Conservation (phyloP, 2,797 vertebrate genomes). For the Margarornis squamiger region DNA sequence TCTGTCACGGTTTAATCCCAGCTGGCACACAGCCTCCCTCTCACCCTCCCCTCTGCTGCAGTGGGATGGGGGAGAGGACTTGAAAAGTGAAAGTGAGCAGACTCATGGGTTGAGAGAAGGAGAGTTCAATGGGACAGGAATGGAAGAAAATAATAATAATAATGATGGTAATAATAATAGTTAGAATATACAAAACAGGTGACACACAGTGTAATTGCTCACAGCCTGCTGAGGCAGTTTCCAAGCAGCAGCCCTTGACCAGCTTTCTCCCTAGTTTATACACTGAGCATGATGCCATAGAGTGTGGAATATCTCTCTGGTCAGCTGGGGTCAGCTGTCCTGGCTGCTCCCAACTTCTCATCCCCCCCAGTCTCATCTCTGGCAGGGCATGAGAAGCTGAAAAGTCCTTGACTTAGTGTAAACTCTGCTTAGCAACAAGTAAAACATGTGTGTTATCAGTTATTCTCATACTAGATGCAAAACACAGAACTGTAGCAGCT, state of each 20-base stretch:
- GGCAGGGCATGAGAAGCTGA: neutral
- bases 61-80: neutral
- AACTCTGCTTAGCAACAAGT: neutral
- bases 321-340: neutral
- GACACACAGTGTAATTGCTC: neutral
- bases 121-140: neutral
- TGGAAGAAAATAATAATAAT: neutral
- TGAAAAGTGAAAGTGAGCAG: neutral
- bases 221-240: neutral
- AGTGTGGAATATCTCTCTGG: neutral
- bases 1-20: neutral
- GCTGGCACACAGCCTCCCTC: neutral
- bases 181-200: neutral
- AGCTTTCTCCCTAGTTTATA: neutral
- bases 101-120: neutral
- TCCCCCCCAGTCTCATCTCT: neutral
- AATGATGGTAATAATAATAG: rapidly evolving
- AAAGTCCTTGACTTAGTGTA: neutral
- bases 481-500: neutral
- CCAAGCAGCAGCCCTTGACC: neutral
- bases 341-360: neutral
- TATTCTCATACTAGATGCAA: neutral
- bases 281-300: neutral
- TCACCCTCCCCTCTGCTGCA: neutral
- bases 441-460: neutral